Percentiles rank a stretch among this genome's conserved stretches.
These are phyloP conservation scores for Ophthalmotilapia sp. DNA, from an alignment of 2,113 vertebrate genomes.

Conservation along the genomic window DNA sequence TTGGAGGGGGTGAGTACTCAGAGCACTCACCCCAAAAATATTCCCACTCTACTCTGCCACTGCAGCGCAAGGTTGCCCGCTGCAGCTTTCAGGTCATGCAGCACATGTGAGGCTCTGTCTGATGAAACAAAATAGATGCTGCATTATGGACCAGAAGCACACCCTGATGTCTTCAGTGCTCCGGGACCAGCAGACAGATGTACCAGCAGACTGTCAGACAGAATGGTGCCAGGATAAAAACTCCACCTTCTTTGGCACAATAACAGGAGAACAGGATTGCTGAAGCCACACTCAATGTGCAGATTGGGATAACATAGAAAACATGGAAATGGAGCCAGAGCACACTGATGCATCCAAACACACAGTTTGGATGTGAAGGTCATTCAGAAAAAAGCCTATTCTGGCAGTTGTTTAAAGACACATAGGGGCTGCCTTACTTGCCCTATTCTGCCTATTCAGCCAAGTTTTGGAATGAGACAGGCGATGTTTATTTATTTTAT, in stretches of 20 bases:
- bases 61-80: not conserved
- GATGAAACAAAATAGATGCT: not conserved
- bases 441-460: not conserved
- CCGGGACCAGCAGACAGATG: slow-evolving; percentile 19
- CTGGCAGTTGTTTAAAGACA: not conserved
- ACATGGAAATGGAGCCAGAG: not conserved
- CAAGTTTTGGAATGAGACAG: not conserved
- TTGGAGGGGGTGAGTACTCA: not conserved
- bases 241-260: slow-evolving; percentile 4
- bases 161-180: slow-evolving; percentile 5
- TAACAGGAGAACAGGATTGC: slow-evolving; percentile 14
- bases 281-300: not conserved
- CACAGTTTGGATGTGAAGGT: not conserved
- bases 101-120: not conserved
- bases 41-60: not conserved
- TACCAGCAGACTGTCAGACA: slow-evolving; percentile 37
- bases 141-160: not conserved
- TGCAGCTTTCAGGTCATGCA: not conserved
- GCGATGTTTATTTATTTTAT: not conserved
- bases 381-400: not conserved
- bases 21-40: not conserved
- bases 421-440: not conserved
- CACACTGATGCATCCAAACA: not conserved
- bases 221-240: slow-evolving; percentile 30
- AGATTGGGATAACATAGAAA: not conserved